These are phyloP conservation scores for Spilosoma lubricipeda DNA, from an alignment of 2,888 invertebrate species.

Conservation along the genomic window DNA sequence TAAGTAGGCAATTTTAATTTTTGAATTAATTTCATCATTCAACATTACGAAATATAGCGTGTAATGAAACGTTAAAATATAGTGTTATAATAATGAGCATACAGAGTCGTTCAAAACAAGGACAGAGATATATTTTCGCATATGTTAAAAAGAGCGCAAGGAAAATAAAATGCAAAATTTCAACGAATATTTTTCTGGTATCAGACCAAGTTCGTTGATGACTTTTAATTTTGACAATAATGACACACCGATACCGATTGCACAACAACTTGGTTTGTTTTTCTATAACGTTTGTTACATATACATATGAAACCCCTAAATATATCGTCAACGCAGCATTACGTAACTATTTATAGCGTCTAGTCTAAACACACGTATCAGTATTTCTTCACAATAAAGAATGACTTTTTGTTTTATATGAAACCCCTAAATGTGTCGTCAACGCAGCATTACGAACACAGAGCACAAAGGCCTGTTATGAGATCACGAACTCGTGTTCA, in stretches of 20 bases:
- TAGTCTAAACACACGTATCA: too few relatives aligned
- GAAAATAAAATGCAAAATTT: not conserved
- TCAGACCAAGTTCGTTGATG: constrained; percentile 24
- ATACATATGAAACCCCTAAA: too few relatives aligned
- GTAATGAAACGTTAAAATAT: constrained; percentile 11
- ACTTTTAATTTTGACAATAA: constrained; percentile 55
- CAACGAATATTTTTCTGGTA: not conserved
- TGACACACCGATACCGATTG: constrained; percentile 46
- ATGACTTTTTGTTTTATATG: too few relatives aligned
- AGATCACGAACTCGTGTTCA: too few relatives aligned
- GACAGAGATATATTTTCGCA: not conserved
- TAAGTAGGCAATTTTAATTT: not conserved
- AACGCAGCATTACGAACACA: too few relatives aligned
- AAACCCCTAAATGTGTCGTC: too few relatives aligned
- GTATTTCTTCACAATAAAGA: too few relatives aligned
- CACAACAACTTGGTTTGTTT: constrained; percentile 60
- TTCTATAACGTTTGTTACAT: constrained; percentile 66
- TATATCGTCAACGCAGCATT: too few relatives aligned
- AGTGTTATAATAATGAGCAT: not conserved
- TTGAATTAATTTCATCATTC: not conserved
- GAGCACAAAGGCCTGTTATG: too few relatives aligned
- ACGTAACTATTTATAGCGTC: too few relatives aligned
- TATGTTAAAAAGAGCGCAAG: not conserved
- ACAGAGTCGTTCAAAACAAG: not conserved
- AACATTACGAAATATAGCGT: not conserved